These are phyloP conservation scores for Bilobella aurantiaca DNA, from an alignment of 1,140 invertebrate genomes.

Conservation along the genomic window DNA sequence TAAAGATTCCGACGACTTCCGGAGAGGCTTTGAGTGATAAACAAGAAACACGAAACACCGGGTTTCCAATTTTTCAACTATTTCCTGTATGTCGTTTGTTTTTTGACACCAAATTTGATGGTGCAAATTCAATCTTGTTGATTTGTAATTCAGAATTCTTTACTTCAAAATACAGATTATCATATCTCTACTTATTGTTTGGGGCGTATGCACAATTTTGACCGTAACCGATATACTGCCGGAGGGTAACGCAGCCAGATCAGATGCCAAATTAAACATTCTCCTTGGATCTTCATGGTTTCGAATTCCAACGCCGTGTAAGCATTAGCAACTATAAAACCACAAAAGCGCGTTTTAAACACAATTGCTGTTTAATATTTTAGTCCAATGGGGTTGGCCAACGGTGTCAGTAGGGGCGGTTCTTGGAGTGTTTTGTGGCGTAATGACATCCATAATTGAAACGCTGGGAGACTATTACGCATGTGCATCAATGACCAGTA, in stretches of 20 bases:
- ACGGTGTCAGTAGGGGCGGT: conserved; percentile 63
- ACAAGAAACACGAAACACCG: conserved; percentile 48
- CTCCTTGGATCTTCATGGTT: conserved; percentile 70
- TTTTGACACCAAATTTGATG: too few relatives aligned
- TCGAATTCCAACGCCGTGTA: conserved; percentile 42
- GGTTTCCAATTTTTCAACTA: conserved; percentile 67
- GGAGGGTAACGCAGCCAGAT: conserved; percentile 57
- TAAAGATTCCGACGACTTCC: neutral
- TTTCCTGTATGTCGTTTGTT: conserved; percentile 64
- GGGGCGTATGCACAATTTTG: conserved; percentile 62
- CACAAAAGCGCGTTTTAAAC: too few relatives aligned
- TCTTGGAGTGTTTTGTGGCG: conserved; percentile 70
- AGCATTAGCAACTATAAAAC: conserved; percentile 45
- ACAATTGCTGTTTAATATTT: conserved; percentile 16
- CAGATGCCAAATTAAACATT: conserved; percentile 63
- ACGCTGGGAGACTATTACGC: conserved; percentile 83
- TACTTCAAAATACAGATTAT: conserved; percentile 50
- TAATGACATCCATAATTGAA: conserved; percentile 72
- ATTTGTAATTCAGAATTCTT: conserved; percentile 17
- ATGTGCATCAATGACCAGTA: conserved; percentile 66
- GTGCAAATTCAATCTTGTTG: too few relatives aligned
- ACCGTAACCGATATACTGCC: conserved; percentile 56
- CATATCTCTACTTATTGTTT: conserved; percentile 65
- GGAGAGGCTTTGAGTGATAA: conserved; percentile 43
- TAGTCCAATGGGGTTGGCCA: conserved; percentile 74